Evolutionary conservation across 1,140 invertebrate species (phyloP).

Genomic region (Bombus waltoni): DNA sequence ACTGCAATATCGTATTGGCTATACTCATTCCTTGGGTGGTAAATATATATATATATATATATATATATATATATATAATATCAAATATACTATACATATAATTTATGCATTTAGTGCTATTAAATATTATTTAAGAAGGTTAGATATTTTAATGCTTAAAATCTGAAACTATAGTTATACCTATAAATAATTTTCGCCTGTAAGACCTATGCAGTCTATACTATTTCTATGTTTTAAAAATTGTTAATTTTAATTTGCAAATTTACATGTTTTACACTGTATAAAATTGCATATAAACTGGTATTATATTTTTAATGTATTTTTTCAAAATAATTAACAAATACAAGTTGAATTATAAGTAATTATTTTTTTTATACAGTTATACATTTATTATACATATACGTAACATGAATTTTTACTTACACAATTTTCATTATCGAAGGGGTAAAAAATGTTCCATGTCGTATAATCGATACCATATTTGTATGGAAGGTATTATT

Average conservation of each 20-base stretch:
- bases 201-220: not conserved
- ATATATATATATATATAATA: not conserved
- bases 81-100: constrained; percentile 17
- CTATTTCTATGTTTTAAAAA: not conserved
- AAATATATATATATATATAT: constrained; percentile 22
- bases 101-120: constrained; percentile 32
- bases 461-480: not conserved
- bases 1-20: constrained; percentile 43
- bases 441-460: not conserved
- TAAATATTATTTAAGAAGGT: constrained; percentile 3
- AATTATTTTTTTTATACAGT: no score
- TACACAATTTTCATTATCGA: not conserved
- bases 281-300: not conserved
- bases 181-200: not conserved
- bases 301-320: not conserved
- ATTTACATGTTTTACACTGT: not conserved
- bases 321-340: not conserved
- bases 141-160: not conserved
- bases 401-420: not conserved
- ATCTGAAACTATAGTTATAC: not conserved
- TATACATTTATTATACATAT: not conserved
- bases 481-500: not conserved
- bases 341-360: not conserved
- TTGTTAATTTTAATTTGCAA: not conserved
- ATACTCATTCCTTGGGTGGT: constrained; percentile 40